Evolutionary conservation across 2,888 invertebrate genomes (phyloP), one percentile per base, ranked within the genome.

Genomic region (Schizaphis graminum): DNA sequence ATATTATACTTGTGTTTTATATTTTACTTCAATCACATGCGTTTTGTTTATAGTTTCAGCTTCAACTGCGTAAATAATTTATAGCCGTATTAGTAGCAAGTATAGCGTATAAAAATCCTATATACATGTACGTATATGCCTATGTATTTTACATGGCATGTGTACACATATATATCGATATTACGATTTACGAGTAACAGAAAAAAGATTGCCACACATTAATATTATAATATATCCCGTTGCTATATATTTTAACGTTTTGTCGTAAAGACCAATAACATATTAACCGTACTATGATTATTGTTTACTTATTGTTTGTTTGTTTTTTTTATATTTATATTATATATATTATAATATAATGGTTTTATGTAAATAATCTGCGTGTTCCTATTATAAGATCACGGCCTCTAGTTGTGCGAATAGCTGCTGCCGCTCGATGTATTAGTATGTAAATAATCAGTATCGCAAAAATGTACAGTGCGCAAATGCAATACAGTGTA

Each of bases 311-410:
- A 91, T 85, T 87, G 35, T 92, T 87, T 88, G 77, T 88, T 92
- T 89, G 67, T 88, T 92, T 92, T 92, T 87, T 87, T 87, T 87
- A 87, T 77, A 77, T 77, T 35, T 53, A 87, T 49, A 87, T 88
- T 44, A 47, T 86, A 86, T 87, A 92, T 87, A 87, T 49, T 47
- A 49, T 24, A 57, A 49, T 77, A 77, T 77, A 35, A 77, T 77
- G 35, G 35, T 77, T 77, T 77, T 16, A 47, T 94, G 93, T 94
- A 90, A 86, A 94, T 89, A 92, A 90, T 90, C n/a, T 89, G 93
- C 90, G 93, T 94, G 93, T 94, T 94, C 93, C 93, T 94, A 94
- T 94, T 94, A 90, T 89, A 90, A 94, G 93, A 94, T 94, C 93
- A 90, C 93, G 93, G 93, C 93, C 85, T 94, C 93, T 94, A 94